Percentiles rank a stretch among this genome's conserved stretches.
Conservation (phyloP, 2,888 invertebrate species). For the Disparrhopalites patrizii region DNA sequence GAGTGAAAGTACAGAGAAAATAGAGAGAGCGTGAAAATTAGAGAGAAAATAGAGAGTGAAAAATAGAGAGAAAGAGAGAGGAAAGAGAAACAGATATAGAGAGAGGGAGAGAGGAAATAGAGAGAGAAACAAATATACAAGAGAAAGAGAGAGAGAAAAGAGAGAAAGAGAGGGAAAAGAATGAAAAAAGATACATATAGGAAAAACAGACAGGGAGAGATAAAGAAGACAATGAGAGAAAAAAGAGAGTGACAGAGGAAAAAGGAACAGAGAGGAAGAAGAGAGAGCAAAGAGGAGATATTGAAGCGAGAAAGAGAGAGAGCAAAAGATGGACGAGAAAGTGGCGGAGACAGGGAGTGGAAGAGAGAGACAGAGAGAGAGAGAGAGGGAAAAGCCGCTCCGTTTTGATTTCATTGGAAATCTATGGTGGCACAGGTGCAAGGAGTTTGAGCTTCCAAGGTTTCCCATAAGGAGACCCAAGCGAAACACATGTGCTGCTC, state of each 20-base stretch:
- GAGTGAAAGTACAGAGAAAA: background rate
- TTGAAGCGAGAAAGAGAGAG: background rate
- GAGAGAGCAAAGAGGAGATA: background rate
- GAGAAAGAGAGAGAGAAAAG: background rate
- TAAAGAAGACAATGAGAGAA: too few species aligned
- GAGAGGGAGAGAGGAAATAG: background rate
- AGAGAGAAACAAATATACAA: background rate
- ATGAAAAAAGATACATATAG: background rate
- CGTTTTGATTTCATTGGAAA: constrained; percentile 41
- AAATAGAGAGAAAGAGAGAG: too few species aligned
- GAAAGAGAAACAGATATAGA: background rate
- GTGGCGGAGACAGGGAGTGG: background rate
- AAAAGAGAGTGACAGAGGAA: too few species aligned
- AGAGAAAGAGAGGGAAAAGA: background rate
- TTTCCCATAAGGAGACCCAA: constrained; percentile 22
- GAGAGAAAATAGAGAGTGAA: background rate
- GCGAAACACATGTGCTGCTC: constrained; percentile 36
- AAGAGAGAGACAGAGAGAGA: constrained; percentile 13
- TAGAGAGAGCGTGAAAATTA: background rate
- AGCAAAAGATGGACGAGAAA: background rate
- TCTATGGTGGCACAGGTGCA: constrained; percentile 30
- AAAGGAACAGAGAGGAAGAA: background rate
- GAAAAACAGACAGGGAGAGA: constrained; percentile 1
- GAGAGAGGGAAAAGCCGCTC: constrained; percentile 14
- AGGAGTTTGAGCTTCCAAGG: constrained; percentile 18